Conservation (phyloP, 2,113 vertebrate genomes). For the Proteles cristata region DNA sequence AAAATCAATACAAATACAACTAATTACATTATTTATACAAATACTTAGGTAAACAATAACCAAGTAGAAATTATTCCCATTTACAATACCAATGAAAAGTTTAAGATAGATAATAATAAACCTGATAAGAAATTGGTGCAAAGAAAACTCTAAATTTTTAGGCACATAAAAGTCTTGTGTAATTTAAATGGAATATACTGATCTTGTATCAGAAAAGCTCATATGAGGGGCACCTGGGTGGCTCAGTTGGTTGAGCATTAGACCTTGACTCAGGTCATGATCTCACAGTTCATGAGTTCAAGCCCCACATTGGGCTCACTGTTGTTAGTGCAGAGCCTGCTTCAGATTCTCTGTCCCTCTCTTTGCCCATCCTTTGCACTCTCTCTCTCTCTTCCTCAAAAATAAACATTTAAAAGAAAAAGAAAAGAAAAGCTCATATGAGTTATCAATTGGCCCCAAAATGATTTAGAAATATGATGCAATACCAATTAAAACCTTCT, state of each 20-base stretch:
- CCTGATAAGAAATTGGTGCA: slow-evolving; percentile 44
- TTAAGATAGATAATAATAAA: slow-evolving; percentile 57
- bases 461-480: slow-evolving; percentile 10
- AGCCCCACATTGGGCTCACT: no score
- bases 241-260: no score
- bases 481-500: neutral
- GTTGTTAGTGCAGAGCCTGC: no score
- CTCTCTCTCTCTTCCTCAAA: no score
- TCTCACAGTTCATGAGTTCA: no score
- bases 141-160: slow-evolving; percentile 59
- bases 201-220: slow-evolving; percentile 11
- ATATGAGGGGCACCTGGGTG: neutral
- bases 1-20: no score
- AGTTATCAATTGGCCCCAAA: neutral
- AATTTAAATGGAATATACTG: neutral
- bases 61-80: slow-evolving; percentile 61
- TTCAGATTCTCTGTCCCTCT: no score
- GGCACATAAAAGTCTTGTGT: neutral
- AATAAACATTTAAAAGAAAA: no score
- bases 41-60: slow-evolving; percentile 61
- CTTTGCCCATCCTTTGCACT: no score
- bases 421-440: no score
- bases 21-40: neutral
- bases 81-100: slow-evolving; percentile 44
- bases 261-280: no score